These are phyloP conservation scores for Ophion slaviceki DNA, from an alignment of 2,888 invertebrate species.

Conservation along the genomic window DNA sequence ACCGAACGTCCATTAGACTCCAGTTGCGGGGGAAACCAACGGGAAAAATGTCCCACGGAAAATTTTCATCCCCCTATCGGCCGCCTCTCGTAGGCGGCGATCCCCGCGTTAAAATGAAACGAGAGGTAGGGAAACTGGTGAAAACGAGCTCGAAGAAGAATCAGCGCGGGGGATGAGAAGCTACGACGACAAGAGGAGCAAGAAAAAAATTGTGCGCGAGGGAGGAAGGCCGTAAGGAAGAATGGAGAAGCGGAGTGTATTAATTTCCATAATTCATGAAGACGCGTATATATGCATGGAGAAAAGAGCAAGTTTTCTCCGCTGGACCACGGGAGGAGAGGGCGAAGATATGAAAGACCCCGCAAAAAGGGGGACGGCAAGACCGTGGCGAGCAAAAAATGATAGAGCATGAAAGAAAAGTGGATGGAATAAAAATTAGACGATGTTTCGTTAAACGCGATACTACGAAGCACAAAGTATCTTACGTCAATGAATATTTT, in stretches of 20 bases:
- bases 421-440: conserved; percentile 42
- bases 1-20: conserved; percentile 57
- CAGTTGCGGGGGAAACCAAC: conserved; percentile 38
- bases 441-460: conserved; percentile 21
- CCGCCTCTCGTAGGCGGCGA: conserved; percentile 28
- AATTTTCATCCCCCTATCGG: conserved; percentile 18
- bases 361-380: conserved; percentile 25
- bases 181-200: conserved; percentile 59
- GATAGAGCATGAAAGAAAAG: conserved; percentile 42
- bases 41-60: conserved; percentile 38
- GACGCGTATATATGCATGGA: conserved; percentile 53
- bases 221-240: conserved; percentile 46
- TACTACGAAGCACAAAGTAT: neutral
- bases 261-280: conserved; percentile 74
- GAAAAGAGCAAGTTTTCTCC: conserved; percentile 53
- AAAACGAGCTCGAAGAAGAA: conserved; percentile 71
- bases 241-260: conserved; percentile 68
- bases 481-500: neutral
- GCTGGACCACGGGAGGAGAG: conserved; percentile 45
- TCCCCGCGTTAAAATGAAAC: conserved; percentile 46
- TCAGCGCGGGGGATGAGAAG: conserved; percentile 55
- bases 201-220: conserved; percentile 33
- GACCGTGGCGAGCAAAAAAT: conserved; percentile 42
- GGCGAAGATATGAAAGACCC: conserved; percentile 48
- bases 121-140: conserved; percentile 52